Evolutionary conservation across 2,888 invertebrate species (phyloP).

Genomic region (Pollenia amentaria): DNA sequence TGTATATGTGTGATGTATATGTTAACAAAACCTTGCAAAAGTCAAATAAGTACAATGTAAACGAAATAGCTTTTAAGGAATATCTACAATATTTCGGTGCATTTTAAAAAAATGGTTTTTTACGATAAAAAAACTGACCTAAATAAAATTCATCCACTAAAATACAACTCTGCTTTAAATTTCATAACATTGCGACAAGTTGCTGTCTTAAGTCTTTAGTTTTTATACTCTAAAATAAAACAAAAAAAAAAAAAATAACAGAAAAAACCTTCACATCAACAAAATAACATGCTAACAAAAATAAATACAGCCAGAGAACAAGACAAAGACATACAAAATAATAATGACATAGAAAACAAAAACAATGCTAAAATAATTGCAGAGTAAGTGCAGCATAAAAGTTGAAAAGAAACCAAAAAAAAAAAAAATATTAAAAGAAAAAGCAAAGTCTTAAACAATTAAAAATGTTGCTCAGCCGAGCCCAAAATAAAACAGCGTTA

Average conservation of each 20-base stretch:
- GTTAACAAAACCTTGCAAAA: no score
- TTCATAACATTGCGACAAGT: not conserved
- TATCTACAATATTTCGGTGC: no score
- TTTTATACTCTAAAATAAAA: not conserved
- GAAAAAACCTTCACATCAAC: slow-evolving; percentile 19
- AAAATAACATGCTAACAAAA: slow-evolving; percentile 20
- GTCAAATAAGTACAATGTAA: no score
- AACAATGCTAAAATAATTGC: slow-evolving; percentile 31
- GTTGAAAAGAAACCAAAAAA: slow-evolving; percentile 23
- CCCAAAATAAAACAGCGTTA: slow-evolving; percentile 36
- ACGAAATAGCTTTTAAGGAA: no score
- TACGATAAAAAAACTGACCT: no score
- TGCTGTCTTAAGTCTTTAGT: slow-evolving; percentile 61
- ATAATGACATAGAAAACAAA: slow-evolving; percentile 26
- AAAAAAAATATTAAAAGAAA: slow-evolving; percentile 25
- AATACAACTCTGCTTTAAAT: slow-evolving; percentile 53
- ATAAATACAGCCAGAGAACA: not conserved
- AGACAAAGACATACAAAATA: slow-evolving; percentile 13
- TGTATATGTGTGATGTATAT: no score
- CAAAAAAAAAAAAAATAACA: slow-evolving; percentile 5
- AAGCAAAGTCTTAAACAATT: slow-evolving; percentile 49
- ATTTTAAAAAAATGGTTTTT: no score
- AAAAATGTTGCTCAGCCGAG: slow-evolving; percentile 50
- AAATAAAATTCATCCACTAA: not conserved
- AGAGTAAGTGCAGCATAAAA: slow-evolving; percentile 26